Evolutionary conservation across 2,888 invertebrate species (phyloP).

Genomic region (Metacarcinus magister): DNA sequence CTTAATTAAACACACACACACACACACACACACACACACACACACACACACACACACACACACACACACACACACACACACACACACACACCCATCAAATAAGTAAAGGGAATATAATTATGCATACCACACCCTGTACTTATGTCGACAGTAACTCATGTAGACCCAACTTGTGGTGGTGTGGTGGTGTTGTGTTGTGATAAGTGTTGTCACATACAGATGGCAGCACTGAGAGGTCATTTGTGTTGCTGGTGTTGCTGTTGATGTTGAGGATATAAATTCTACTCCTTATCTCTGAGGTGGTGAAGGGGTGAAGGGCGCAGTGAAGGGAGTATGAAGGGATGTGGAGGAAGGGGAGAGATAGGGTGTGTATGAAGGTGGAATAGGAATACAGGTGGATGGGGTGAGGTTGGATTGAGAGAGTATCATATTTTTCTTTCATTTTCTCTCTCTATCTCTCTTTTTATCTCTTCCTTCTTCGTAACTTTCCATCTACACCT

Average conservation of each 20-base stretch:
- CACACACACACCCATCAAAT: background rate
- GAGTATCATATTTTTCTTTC: background rate
- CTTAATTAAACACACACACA: background rate
- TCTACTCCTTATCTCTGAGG: background rate
- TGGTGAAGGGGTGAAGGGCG: background rate
- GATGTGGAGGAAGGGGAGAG: background rate
- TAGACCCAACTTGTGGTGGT: background rate
- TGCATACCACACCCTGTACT: background rate
- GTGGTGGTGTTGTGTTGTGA: background rate
- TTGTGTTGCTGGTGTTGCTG: background rate
- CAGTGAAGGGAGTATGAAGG: background rate
- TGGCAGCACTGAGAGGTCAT: background rate
- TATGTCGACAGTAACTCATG: background rate
- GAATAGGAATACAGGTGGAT: background rate
- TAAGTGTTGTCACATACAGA: background rate
- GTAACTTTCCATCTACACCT: background rate
- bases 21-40: constrained; percentile 50
- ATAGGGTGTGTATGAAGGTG: background rate
- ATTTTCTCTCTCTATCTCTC: background rate
- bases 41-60: constrained; percentile 53
- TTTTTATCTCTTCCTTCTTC: background rate
- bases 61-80: constrained; percentile 37
- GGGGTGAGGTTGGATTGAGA: background rate
- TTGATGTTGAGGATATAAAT: background rate
- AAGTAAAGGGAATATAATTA: background rate